Evolutionary conservation across 2,888 invertebrate genomes (phyloP), one percentile per base, ranked within the genome.

Genomic region (Nomada ruficornis): DNA sequence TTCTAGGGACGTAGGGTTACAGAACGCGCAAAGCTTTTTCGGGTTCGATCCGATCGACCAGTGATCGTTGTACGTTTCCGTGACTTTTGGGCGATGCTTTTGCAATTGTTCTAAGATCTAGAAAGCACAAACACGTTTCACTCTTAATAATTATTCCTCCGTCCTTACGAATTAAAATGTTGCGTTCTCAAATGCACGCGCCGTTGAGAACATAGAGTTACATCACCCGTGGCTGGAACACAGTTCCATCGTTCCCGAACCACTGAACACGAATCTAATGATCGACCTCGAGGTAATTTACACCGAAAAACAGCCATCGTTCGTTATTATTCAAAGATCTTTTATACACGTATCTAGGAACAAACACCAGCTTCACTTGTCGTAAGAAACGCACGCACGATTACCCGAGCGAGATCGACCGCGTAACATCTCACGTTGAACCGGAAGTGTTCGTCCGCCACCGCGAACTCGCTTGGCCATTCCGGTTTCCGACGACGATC

Each of bases 401-500:
- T 13, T 18, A 36, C 18, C 26, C 36, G 62, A 52, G 23, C 50
- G 69, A 7, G 15, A 36, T 59, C 29, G 59, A 69, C 47, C 13
- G 5, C 59, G 23, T 36, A 36, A 59, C 2, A 9, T 23, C 26
- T 57, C 11, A 36, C 23, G 23, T 57, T 29, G 47, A 36, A 36
- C 52, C 54, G 75, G 54, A 76, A 76, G 60, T 13, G 29, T 7
- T 36, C 7, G 7, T 7, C 10, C 18, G 10, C 23, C 26, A 15
- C 59, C 59, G n/a, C 20, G 13, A 36, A 23, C 63, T 20, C 15
- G 64, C 44, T 54, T 26, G 50, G 2, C 57, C 50, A 64, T 57
- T 70, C 83, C 82, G 76, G 79, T 82, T 69, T 76, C 77, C 81
- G 67, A 36, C 77, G 65, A 52, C 20, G 55, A 63, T 69, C 62